Percentiles rank a stretch among this genome's conserved stretches.
These are phyloP conservation scores for Catamblyrhynchus diadema DNA, from an alignment of 2,797 vertebrate genomes.

Conservation along the genomic window DNA sequence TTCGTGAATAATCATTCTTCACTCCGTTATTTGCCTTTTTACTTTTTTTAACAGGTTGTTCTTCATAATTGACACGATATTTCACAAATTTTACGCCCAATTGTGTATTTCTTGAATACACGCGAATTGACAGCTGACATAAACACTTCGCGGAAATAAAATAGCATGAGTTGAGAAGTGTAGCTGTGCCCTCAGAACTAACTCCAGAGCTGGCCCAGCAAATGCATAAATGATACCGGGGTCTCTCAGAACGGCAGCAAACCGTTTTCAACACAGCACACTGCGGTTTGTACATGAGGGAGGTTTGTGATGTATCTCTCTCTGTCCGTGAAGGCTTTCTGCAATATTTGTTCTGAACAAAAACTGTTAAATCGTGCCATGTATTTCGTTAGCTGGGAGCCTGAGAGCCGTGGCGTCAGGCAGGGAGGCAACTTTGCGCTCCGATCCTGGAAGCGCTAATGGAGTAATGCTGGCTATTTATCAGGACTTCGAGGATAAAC, in stretches of 20 bases:
- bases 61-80: rapidly evolving
- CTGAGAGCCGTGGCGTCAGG: neutral
- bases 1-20: neutral
- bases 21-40: neutral
- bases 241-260: neutral
- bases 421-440: neutral
- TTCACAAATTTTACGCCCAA: neutral
- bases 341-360: neutral
- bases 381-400: neutral
- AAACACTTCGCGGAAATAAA: neutral
- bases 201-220: neutral
- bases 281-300: neutral
- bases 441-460: rapidly evolving
- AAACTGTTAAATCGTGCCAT: neutral
- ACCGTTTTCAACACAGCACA: neutral
- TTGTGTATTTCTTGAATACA: too few relatives aligned
- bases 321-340: neutral
- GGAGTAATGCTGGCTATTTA: neutral
- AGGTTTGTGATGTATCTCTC: rapidly evolving
- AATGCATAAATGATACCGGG: neutral
- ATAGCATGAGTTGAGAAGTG: neutral
- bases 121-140: neutral
- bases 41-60: neutral
- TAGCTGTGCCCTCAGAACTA: neutral
- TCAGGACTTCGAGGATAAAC: neutral